Percentiles rank a stretch among this genome's conserved stretches.
Evolutionary conservation across 2,888 invertebrate genomes (phyloP).

Genomic region (Resseliella maxima): DNA sequence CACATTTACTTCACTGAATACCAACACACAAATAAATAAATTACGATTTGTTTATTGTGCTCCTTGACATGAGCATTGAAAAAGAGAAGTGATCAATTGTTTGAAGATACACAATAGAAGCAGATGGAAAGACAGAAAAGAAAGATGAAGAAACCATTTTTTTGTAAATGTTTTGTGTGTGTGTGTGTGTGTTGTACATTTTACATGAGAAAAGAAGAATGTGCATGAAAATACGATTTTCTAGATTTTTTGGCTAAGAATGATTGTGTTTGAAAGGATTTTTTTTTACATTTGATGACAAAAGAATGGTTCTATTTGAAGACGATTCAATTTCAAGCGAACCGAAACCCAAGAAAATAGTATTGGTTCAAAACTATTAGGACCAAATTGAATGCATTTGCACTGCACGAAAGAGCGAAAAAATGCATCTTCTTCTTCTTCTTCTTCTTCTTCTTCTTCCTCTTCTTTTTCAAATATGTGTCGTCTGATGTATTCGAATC

Average conservation of each 20-base stretch:
- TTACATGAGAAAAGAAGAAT: neutral
- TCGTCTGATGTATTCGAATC: neutral
- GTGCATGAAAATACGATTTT: neutral
- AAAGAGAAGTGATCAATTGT: too few relatives aligned
- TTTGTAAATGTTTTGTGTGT: too few relatives aligned
- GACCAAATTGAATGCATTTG: too few relatives aligned
- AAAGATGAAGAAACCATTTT: neutral
- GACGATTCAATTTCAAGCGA: conserved; percentile 17
- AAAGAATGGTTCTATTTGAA: neutral
- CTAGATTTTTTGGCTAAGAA: neutral
- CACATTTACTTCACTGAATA: neutral
- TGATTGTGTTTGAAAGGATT: neutral
- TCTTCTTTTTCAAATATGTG: too few relatives aligned
- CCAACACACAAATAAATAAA: neutral
- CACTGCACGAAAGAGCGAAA: neutral
- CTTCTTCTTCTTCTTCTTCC: neutral
- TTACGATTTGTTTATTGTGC: neutral
- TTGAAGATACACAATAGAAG: neutral
- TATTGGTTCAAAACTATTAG: neutral
- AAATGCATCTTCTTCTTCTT: neutral
- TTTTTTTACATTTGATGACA: neutral
- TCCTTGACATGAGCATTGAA: too few relatives aligned
- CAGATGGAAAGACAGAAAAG: neutral
- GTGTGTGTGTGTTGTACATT: too few relatives aligned
- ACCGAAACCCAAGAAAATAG: neutral